phyloP scores from a whole-genome alignment of 1,140 invertebrate genomes.

The Drosophila simulans region DNA sequence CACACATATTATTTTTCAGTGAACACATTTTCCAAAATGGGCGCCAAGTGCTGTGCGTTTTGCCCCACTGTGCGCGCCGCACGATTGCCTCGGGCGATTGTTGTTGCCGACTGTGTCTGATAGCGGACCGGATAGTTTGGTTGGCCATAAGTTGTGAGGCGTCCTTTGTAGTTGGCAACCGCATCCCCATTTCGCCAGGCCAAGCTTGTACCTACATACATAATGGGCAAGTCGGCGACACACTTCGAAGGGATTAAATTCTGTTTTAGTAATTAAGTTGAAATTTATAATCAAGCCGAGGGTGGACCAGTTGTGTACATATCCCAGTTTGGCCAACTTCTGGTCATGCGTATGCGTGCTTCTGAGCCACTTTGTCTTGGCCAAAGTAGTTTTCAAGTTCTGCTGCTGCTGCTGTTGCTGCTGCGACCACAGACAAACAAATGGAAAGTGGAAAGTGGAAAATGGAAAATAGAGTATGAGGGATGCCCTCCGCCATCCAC shows the following conservation, averaged over 20 bases:
- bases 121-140: slow-evolving; percentile 65
- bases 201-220: slow-evolving; percentile 21
- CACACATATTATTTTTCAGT: no score
- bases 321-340: slow-evolving; percentile 32
- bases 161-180: slow-evolving; percentile 51
- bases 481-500: neutral
- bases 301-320: neutral
- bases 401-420: neutral
- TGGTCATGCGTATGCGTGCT: slow-evolving; percentile 32
- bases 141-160: slow-evolving; percentile 76
- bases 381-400: slow-evolving; percentile 78
- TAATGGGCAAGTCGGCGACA: slow-evolving; percentile 58
- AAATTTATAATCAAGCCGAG: slow-evolving; percentile 81
- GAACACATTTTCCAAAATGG: neutral
- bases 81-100: slow-evolving; percentile 18
- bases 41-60: neutral
- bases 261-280: slow-evolving; percentile 83
- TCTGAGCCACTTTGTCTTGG: slow-evolving; percentile 55
- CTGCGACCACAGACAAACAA: slow-evolving; percentile 66
- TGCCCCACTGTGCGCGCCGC: slow-evolving; percentile 45
- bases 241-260: slow-evolving; percentile 80
- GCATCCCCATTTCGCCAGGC: slow-evolving; percentile 5
- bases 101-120: slow-evolving; percentile 34
- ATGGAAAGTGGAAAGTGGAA: slow-evolving; percentile 23
- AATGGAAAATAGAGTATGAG: neutral